Base-by-base conservation (phyloP, 2,888 invertebrate species). In the Clitarchus hookeri region DNA sequence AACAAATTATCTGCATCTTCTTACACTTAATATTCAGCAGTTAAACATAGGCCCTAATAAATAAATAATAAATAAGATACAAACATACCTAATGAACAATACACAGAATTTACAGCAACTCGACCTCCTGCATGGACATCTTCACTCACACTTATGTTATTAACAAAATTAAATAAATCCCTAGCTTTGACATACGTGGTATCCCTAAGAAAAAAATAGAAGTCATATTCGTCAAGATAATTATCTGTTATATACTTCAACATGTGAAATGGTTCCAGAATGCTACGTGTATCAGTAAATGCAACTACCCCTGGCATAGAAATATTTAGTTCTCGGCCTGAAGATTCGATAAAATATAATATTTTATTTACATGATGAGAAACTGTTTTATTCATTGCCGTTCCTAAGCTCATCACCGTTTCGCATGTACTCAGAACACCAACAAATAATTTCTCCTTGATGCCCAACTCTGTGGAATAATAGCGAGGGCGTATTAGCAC, bases 401-500 rank as follows among this genome's bases (percentile, higher is more conserved):
- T 93, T 0, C 96, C 96, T 88, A 96, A 93, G 77, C 93, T 94
- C 87, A 95, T 94, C 27, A 95, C 94, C 90, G 94, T 96, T 84
- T 95, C 94, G 89, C 95, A 95, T 1, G 95, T 95, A 26, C 96
- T 97, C 90, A 98, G 93, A 77, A 98, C 95, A 26, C 96, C 98
- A 54, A 98, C 95, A 90, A 98, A 96, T 23, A 98, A 91, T 90
- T 97, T 97, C 88, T 97, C 97, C 87, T 96, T 94, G 89, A 99
- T 98, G 26, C 98, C 98, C 86, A 99, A 94, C 91, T 99, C 99
- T 0, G 98, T 98, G 84, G 97, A 97, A 90, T 98, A 98, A 92
- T 98, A 99, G 36, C 98, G 93, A 0, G 98, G 98, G 3, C 99
- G 94, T 85, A 96, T 93, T 88, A 97, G 93, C 89, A 94, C 94